Base-by-base conservation (phyloP, 2,888 invertebrate species). In the Xestia c-nigrum region DNA sequence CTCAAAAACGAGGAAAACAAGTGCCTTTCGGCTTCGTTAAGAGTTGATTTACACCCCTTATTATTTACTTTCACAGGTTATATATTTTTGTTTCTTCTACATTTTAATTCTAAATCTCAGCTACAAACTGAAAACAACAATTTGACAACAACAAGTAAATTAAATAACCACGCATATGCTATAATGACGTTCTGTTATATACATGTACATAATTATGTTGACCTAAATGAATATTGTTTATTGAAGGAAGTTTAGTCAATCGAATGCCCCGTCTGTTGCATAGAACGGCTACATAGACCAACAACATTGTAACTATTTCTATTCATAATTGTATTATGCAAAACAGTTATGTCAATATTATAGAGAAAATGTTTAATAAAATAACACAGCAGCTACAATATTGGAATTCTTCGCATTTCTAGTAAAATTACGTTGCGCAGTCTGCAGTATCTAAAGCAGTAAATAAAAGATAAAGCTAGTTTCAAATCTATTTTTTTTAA, bases 321-420 rank as follows among this genome's bases (percentile, higher is more conserved):
- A 47, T 66, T 63, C 50, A 12, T 64, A 64, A 57, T 47, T 43
- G 19, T 47, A 38, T 24, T 63, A 64, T 40, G 55, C 40, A 19
- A 57, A 57, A 43, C 19, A 63, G 52, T 63, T 67, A 38, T 19
- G n/a, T 14, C 19, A 63, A 80, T 38, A 74, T 71, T 67, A 43
- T 43, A 43, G 65, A 68, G 24, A 68, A 80, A 72, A 50, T 82
- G 6, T 59, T 63, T 57, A 38, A 46, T 81, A 63, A 59, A 81
- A 71, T 50, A 57, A 67, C 43, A 57, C 38, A 57, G 24, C 59
- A 43, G 14, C 40, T 50, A 63, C 38, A 38, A 14, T 82, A 67
- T 80, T 70, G 24, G 66, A 70, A 70, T 76, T 71, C 55, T 71
- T 63, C 7, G 52, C 59, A 63, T 63, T 66, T 69, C 59, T 61